Evolutionary conservation across 92 coral and sea anemone genomes (phyloP), one percentile per base, ranked within the genome.

Genomic region (Phenganax subtilis): DNA sequence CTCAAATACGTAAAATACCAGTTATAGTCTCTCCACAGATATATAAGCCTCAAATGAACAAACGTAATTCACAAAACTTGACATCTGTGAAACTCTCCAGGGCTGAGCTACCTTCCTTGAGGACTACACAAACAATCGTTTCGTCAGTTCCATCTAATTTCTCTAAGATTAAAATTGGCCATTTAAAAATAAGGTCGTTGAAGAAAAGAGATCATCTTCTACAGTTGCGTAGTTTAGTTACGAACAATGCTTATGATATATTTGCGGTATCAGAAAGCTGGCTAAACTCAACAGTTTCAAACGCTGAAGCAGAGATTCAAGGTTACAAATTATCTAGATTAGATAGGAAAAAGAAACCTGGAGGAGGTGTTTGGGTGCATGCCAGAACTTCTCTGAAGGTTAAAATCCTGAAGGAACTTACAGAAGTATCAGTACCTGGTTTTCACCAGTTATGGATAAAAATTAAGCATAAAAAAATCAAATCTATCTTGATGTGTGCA

Each of bases 301-400:
- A 86, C 59, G 76, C 76, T 9, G 88, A 86, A 69, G 88, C 81
- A 8, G 82, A 81, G 59, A 72, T 86, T 72, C 74, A 72, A 16
- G 86, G 82, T 14, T 86, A 86, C 30, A 86, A 64, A 57, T 47
- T 86, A 57, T 56, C 74, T 59, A 81, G 82, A 57, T 75, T 86
- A 80, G 88, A 86, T 57, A 55, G 61, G 15, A 30, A 37, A 54
- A 10, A 15, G n/a, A 12, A 61, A 3, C 77, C 44, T 15, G 82
- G 65, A 12, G 65, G 65, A 7, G 65, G 65, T 59, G 65, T 20
- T 14, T 59, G 65, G 2, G 7, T 59, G 15, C 7, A 59, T 20
- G 7, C 65, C 7, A 14, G 7, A 59, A 12, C 65, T 59, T 59
- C 65, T 59, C 65, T 59, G 25, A 59, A 59, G 1, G 65, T 59